Conservation (phyloP, 2,888 invertebrate species). For the Nemotelus nigrinus region DNA sequence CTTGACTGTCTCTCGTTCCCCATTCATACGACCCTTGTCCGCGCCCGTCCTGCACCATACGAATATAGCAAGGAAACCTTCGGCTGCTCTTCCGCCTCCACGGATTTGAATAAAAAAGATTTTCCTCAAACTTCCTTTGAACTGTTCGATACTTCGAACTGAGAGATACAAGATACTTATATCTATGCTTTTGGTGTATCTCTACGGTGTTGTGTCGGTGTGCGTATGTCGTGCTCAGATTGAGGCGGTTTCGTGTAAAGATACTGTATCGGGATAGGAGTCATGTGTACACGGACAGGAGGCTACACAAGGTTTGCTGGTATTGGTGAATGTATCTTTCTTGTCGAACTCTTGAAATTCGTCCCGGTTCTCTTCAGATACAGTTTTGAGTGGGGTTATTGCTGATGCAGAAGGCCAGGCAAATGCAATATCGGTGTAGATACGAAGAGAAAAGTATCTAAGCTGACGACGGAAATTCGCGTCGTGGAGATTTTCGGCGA, state of each 20-base stretch:
- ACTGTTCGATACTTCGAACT: too few relatives aligned
- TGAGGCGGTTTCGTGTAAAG: not conserved
- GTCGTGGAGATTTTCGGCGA: not conserved
- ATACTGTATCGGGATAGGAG: constrained; percentile 9
- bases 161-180: not conserved
- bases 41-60: too few relatives aligned
- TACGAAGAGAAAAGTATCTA: constrained; percentile 17
- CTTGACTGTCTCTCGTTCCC: not conserved
- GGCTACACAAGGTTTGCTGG: not conserved
- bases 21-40: not conserved
- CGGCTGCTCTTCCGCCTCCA: not conserved
- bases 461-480: not conserved
- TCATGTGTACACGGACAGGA: not conserved
- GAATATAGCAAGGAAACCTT: too few relatives aligned
- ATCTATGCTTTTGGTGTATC: not conserved
- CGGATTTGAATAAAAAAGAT: not conserved
- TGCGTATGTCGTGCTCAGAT: not conserved
- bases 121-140: not conserved
- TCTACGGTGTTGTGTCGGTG: not conserved
- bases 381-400: not conserved
- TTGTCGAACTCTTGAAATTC: too few relatives aligned
- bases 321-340: not conserved
- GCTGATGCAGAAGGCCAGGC: constrained; percentile 1
- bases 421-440: not conserved
- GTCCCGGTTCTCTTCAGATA: too few relatives aligned